phyloP scores from a whole-genome alignment of 2,888 invertebrate genomes.

The Tethea ocularis region DNA sequence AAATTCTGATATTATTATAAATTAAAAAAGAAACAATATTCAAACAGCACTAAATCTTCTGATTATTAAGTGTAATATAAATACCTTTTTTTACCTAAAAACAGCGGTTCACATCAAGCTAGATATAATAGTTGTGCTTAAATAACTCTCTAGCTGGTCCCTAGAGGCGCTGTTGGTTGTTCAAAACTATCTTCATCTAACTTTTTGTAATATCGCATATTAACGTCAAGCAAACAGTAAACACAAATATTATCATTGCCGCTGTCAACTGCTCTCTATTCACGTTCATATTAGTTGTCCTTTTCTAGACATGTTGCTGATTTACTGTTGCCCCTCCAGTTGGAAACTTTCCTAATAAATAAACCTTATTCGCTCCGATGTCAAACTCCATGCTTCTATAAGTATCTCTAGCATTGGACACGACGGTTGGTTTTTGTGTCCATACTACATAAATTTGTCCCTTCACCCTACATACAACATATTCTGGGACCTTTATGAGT shows the following conservation, averaged over 20 bases:
- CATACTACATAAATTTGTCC: conserved; percentile 72
- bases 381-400: conserved; percentile 72
- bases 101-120: too few species aligned
- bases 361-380: conserved; percentile 76
- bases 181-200: conserved; percentile 33
- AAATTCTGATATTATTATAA: too few species aligned
- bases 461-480: conserved; percentile 63
- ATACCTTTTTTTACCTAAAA: too few species aligned
- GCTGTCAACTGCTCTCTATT: conserved; percentile 41
- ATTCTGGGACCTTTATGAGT: conserved; percentile 74
- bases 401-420: conserved; percentile 67
- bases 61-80: too few species aligned
- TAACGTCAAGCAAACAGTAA: background rate
- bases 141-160: conserved; percentile 23
- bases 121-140: too few species aligned
- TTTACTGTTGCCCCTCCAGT: conserved; percentile 67
- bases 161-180: conserved; percentile 38
- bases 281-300: conserved; percentile 53
- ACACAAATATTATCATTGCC: conserved; percentile 47
- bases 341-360: conserved; percentile 80
- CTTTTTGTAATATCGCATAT: too few species aligned
- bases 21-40: too few species aligned
- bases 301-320: conserved; percentile 67
- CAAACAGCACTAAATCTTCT: too few species aligned
- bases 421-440: conserved; percentile 67